Percentiles rank a stretch among this genome's conserved stretches.
These are phyloP conservation scores for Coremacera marginata DNA, from an alignment of 2,888 invertebrate species.

Conservation along the genomic window DNA sequence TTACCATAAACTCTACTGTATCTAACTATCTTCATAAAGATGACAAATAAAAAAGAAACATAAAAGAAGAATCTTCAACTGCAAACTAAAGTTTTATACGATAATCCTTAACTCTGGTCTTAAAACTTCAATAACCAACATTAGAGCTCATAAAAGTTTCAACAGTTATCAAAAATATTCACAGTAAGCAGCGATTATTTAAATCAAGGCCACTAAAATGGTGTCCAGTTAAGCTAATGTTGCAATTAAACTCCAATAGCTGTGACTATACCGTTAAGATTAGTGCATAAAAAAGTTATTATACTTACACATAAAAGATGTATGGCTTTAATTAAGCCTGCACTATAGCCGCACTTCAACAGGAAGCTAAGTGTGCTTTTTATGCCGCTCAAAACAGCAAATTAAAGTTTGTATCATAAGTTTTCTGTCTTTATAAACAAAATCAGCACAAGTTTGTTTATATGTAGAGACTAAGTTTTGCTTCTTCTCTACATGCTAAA, in stretches of 20 bases:
- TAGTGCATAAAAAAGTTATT: background rate
- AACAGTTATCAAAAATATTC: background rate
- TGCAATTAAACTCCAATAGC: background rate
- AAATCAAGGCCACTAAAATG: background rate
- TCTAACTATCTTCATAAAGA: background rate
- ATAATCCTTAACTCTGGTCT: background rate
- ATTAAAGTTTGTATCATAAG: too few relatives aligned
- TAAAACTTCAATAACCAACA: too few relatives aligned
- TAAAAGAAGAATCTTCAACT: background rate
- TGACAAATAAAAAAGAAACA: background rate
- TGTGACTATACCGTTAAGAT: background rate
- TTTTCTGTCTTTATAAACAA: too few relatives aligned
- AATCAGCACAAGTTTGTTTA: too few relatives aligned
- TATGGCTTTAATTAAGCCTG: too few relatives aligned
- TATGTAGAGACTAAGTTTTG: too few relatives aligned
- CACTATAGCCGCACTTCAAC: too few relatives aligned
- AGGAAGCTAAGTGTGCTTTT: too few relatives aligned
- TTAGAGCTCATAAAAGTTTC: background rate
- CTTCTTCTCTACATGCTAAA: too few relatives aligned
- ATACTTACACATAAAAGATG: too few relatives aligned
- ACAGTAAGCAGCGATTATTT: background rate
- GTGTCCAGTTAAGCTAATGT: background rate
- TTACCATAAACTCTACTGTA: conserved; percentile 7
- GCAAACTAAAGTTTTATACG: background rate
- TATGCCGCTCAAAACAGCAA: too few relatives aligned